Percentiles rank a stretch among this genome's conserved stretches.
These are phyloP conservation scores for Apolygus lucorum DNA, from an alignment of 1,140 invertebrate species.

Conservation along the genomic window DNA sequence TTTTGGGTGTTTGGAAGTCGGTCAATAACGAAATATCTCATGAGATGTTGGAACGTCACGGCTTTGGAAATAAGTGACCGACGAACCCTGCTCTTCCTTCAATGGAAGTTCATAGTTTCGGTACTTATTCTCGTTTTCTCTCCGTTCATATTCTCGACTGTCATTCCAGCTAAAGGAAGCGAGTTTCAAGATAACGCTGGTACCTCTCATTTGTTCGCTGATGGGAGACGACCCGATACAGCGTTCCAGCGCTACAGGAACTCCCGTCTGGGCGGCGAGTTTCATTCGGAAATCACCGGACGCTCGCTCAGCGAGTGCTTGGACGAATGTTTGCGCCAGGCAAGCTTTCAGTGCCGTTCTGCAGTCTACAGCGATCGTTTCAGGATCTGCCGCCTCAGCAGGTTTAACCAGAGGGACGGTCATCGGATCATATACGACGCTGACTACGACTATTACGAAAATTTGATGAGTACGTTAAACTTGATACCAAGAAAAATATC, in stretches of 20 bases:
- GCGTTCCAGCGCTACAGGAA: conserved; percentile 82
- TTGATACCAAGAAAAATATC: too few relatives aligned
- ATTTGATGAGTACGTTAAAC: conserved; percentile 36
- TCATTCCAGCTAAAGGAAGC: conserved; percentile 41
- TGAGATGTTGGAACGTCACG: too few relatives aligned
- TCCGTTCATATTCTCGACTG: too few relatives aligned
- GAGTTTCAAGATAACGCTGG: conserved; percentile 76
- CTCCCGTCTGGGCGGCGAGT: conserved; percentile 71
- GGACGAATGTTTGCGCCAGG: conserved; percentile 77
- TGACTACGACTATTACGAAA: conserved; percentile 82
- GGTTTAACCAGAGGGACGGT: conserved; percentile 79
- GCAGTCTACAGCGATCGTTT: conserved; percentile 78
- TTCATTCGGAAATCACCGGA: conserved; percentile 80
- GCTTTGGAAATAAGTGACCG: too few relatives aligned
- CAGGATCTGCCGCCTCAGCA: conserved; percentile 70
- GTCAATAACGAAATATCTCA: too few relatives aligned
- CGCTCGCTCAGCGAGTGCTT: conserved; percentile 77
- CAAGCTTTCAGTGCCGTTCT: conserved; percentile 77
- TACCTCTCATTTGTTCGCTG: conserved; percentile 68
- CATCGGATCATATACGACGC: conserved; percentile 79
- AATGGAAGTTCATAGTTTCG: too few relatives aligned
- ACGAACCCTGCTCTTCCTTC: too few relatives aligned
- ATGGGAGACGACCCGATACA: conserved; percentile 69
- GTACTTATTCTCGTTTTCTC: too few relatives aligned
- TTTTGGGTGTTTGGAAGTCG: too few relatives aligned